phyloP scores from a whole-genome alignment of 2,888 invertebrate species.

The Cephus pulcher region DNA sequence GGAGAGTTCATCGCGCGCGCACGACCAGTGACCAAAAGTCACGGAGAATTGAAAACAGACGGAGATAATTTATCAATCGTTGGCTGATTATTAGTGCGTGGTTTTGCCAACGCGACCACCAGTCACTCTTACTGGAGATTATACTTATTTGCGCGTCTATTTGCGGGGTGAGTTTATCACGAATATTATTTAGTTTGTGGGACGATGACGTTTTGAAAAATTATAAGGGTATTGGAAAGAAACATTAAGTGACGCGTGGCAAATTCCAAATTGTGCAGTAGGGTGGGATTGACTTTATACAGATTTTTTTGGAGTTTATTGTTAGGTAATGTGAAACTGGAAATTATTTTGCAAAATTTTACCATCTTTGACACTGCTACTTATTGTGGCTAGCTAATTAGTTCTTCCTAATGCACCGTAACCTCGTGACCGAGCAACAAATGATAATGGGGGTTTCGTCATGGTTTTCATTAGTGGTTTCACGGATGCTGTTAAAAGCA shows the following conservation, averaged over 20 bases:
- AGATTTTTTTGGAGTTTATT: not conserved
- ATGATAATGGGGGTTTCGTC: constrained; percentile 29
- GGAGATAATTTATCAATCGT: constrained; percentile 48
- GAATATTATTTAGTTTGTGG: not conserved
- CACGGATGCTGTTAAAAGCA: constrained; percentile 7
- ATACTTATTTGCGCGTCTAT: not conserved
- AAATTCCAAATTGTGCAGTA: not conserved
- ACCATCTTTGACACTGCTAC: not conserved
- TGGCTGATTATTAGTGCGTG: constrained; percentile 12
- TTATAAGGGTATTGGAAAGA: not conserved
- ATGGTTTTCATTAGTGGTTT: constrained; percentile 19
- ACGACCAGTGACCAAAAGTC: constrained; percentile 8
- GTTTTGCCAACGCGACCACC: constrained; percentile 5
- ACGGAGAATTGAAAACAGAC: constrained; percentile 20
- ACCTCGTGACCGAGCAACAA: constrained; percentile 17
- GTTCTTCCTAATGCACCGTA: constrained; percentile 21
- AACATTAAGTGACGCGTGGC: not conserved
- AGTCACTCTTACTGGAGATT: not conserved
- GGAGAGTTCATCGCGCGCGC: constrained; percentile 3
- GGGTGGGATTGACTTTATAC: not conserved
- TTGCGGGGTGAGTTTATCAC: not conserved
- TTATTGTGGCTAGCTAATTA: constrained; percentile 30
- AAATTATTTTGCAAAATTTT: not conserved
- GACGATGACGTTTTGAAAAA: not conserved
- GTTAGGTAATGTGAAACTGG: not conserved